Evolutionary conservation across 2,888 invertebrate species (phyloP), one percentile per base, ranked within the genome.

Genomic region (Amiota mariae): DNA sequence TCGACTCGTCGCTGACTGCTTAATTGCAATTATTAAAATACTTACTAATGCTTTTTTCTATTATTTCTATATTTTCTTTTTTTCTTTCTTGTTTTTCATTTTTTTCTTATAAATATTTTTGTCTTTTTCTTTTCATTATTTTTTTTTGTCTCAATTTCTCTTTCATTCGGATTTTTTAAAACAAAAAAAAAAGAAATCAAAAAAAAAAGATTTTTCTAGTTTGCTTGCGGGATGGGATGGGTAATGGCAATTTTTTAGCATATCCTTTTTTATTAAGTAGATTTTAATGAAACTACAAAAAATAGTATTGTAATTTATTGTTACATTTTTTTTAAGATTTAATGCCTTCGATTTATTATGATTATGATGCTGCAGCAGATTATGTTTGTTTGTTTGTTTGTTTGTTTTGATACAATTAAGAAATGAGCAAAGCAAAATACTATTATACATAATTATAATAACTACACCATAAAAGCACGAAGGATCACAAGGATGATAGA

Each of bases 161-260:
- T 36, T 36, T 36, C 36, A 54, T 56, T 15, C 61, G 54, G 59
- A 71, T 61, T 36, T 36, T 36, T 36, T 0, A 36, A 2, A 2
- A 36, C 2, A 36, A 68, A 68, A 11, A 68, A 24, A 49, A 51
- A n/a, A 51, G 18, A 61, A 20, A 20, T 2, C 2, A 61, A 61
- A 15, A 15, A 6, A 61, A 61, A 13, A 15, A 20, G 13, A 54
- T 77, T 80, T 77, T 82, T 80, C 82, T 80, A 85, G 82, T 82
- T 80, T 81, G 89, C 89, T 89, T 89, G 84, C 84, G 89, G 89
- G 90, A 87, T 83, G 89, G 89, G 90, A 87, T 85, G 88, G 89
- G 88, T 89, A 89, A 89, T 89, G 89, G 89, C 88, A 89, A 88
- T 89, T 88, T 88, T 87, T 88, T 87, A 79, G 77, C 77, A 78